Conservation (phyloP, 2,113 vertebrate species). For the Ceyx cyanopectus region DNA sequence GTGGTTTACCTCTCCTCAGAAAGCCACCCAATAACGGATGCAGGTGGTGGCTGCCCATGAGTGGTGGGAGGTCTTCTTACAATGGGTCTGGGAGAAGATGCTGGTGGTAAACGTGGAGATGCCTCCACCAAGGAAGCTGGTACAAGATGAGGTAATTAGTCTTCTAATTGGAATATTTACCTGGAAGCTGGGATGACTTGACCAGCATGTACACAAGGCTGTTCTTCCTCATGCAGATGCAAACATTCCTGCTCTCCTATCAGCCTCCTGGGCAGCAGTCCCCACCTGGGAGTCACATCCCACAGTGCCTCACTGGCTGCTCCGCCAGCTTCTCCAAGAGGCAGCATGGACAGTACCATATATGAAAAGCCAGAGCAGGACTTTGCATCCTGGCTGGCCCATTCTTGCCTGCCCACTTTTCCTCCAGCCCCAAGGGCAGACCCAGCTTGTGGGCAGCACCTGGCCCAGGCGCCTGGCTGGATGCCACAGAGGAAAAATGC, state of each 20-base stretch:
- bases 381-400: neutral
- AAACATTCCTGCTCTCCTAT: fast-evolving
- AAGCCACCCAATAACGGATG: neutral
- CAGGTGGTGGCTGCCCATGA: neutral
- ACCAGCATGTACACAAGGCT: neutral
- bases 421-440: neutral
- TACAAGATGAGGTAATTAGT: neutral
- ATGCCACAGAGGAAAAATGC: neutral
- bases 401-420: neutral
- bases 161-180: neutral
- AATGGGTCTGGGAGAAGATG: neutral
- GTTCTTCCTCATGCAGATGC: neutral
- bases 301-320: neutral
- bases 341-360: neutral
- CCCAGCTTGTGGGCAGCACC: neutral
- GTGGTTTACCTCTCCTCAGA: neutral
- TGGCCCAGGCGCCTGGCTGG: neutral
- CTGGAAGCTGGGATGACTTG: neutral
- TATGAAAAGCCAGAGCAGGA: too few relatives aligned
- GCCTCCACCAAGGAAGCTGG: neutral
- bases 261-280: neutral
- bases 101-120: neutral
- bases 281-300: neutral
- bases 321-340: neutral
- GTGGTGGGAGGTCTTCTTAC: neutral